These are phyloP conservation scores for Ciona savignyi DNA, from an alignment of 23 tunicate species.

Conservation along the genomic window DNA sequence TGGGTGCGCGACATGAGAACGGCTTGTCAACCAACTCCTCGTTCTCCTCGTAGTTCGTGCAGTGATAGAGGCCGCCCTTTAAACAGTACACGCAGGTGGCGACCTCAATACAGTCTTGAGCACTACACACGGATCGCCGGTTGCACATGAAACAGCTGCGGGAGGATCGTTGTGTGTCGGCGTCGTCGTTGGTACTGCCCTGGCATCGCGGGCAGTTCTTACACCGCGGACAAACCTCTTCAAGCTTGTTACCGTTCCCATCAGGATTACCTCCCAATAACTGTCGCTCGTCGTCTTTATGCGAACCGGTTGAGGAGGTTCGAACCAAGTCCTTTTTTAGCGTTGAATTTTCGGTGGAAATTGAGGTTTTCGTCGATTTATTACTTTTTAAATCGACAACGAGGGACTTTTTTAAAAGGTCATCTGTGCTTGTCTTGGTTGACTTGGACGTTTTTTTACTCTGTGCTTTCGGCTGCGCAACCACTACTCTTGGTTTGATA, in stretches of 20 bases:
- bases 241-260: slow-evolving; percentile 29
- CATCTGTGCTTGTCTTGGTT: not conserved
- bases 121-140: slow-evolving; percentile 39
- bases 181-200: not conserved
- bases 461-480: not conserved
- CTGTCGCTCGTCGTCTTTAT: slow-evolving; percentile 18
- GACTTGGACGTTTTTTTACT: not conserved
- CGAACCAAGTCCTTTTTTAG: not conserved
- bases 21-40: slow-evolving; percentile 48
- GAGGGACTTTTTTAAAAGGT: slow-evolving; percentile 1
- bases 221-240: slow-evolving; percentile 59
- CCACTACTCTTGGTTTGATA: not conserved
- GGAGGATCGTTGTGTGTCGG: not conserved
- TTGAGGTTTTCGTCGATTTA: slow-evolving; percentile 1
- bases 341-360: not conserved
- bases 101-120: slow-evolving; percentile 27
- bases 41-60: slow-evolving; percentile 45
- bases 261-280: slow-evolving; percentile 10
- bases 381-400: slow-evolving; percentile 11
- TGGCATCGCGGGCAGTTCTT: slow-evolving; percentile 55
- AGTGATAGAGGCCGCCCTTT: slow-evolving; percentile 53
- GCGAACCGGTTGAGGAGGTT: not conserved
- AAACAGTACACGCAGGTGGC: slow-evolving; percentile 64
- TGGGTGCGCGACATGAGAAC: slow-evolving; percentile 43
- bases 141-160: slow-evolving; percentile 34